Evolutionary conservation across 1,140 invertebrate genomes (phyloP).

Genomic region (Trichonephila clavata): DNA sequence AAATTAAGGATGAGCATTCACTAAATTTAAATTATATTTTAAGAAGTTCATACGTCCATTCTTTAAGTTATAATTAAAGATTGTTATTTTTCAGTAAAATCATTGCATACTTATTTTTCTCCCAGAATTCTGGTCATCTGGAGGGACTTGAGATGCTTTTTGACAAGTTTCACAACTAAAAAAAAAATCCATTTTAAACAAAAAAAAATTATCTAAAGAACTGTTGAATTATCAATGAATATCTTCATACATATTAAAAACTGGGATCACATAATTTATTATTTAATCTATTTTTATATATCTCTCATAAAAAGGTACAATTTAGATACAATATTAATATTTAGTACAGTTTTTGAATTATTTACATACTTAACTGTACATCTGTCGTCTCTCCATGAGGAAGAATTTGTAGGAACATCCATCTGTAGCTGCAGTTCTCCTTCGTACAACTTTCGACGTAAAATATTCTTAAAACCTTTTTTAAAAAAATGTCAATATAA

Average conservation of each 20-base stretch:
- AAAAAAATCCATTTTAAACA: not conserved
- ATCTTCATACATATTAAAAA: too few relatives aligned
- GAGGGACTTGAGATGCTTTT: slow-evolving; percentile 55
- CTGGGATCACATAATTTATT: not conserved
- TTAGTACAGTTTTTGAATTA: not conserved
- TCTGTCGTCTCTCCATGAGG: slow-evolving; percentile 79
- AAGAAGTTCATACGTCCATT: too few relatives aligned
- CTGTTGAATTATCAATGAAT: too few relatives aligned
- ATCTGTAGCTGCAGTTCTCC: slow-evolving; percentile 86
- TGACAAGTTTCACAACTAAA: slow-evolving; percentile 76
- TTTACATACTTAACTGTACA: slow-evolving; percentile 51
- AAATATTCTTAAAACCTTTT: slow-evolving; percentile 88
- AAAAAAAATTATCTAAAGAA: too few relatives aligned
- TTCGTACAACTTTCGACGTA: slow-evolving; percentile 87
- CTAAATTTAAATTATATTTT: not conserved
- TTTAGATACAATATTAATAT: not conserved
- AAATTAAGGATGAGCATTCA: not conserved
- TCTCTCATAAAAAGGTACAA: not conserved
- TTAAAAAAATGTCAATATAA: not conserved
- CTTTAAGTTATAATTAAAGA: too few relatives aligned
- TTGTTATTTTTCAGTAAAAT: not conserved
- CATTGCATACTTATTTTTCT: slow-evolving; percentile 76
- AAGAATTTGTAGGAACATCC: slow-evolving; percentile 79
- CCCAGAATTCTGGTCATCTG: slow-evolving; percentile 14
- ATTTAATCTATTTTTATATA: not conserved